Evolutionary conservation across 2,113 vertebrate species (phyloP).

Genomic region (Rhinoptilus africanus): DNA sequence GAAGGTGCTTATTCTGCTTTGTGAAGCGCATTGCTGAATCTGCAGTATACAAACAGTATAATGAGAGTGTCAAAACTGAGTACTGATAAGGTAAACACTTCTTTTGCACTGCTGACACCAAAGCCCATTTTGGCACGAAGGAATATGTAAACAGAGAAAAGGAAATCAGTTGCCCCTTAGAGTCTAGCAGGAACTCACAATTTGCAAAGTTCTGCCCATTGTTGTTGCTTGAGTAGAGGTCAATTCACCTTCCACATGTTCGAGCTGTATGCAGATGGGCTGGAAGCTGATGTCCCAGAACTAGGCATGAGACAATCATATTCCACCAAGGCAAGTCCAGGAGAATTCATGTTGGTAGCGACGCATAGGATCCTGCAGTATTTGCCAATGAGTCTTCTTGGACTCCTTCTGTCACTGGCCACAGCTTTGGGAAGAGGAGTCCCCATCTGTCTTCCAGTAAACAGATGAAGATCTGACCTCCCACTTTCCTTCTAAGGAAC

Average conservation of each 20-base stretch:
- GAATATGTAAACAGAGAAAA: background rate
- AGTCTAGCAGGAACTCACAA: background rate
- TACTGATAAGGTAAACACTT: background rate
- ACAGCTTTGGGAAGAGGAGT: background rate
- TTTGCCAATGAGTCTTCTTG: background rate
- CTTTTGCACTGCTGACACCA: background rate
- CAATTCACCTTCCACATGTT: background rate
- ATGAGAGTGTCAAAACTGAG: background rate
- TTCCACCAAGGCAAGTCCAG: background rate
- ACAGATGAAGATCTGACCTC: background rate
- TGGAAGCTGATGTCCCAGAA: background rate
- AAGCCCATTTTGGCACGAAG: background rate
- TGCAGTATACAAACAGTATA: background rate
- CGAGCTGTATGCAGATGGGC: background rate
- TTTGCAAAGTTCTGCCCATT: background rate
- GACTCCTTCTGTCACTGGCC: background rate
- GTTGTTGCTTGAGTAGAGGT: background rate
- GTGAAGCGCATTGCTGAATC: background rate
- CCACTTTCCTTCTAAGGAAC: background rate
- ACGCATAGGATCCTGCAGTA: background rate
- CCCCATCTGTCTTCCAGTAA: background rate
- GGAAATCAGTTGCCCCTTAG: background rate
- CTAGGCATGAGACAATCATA: accelerated
- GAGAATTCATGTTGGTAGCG: background rate
- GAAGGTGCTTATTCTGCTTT: background rate